A percentile compares a stretch with the other conserved stretches of the same genome.
phyloP scores from a whole-genome alignment of 2,113 vertebrate species.

The Nasalis larvatus region DNA sequence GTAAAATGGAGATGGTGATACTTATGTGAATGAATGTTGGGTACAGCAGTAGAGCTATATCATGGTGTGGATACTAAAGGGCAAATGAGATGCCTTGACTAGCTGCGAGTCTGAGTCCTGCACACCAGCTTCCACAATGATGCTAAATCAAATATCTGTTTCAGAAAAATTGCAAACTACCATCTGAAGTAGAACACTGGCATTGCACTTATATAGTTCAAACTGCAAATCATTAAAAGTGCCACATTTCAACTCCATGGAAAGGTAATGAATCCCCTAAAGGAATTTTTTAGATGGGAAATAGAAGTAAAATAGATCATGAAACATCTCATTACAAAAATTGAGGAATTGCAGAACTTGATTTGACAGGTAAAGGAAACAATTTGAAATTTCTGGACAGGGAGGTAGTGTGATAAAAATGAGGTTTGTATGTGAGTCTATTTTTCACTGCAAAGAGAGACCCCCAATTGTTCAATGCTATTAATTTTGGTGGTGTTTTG shows the following conservation, averaged over 20 bases:
- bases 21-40: background rate
- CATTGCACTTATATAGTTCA: background rate
- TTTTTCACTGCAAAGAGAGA: conserved; percentile 24
- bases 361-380: background rate
- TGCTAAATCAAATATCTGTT: conserved; percentile 18
- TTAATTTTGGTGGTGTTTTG: background rate
- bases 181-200: background rate
- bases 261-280: conserved; percentile 8
- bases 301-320: background rate
- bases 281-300: conserved; percentile 23
- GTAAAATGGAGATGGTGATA: background rate
- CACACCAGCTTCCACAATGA: background rate
- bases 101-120: background rate
- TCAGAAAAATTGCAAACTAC: conserved; percentile 19
- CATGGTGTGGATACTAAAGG: background rate
- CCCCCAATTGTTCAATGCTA: background rate
- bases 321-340: conserved; percentile 23
- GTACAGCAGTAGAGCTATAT: background rate
- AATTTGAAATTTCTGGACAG: conserved; percentile 19
- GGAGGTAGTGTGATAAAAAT: background rate
- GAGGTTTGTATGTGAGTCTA: background rate
- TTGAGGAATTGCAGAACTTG: background rate
- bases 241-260: background rate
- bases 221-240: conserved; percentile 14
- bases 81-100: background rate